phyloP scores from a whole-genome alignment of 2,113 vertebrate species.

The Electrona antarctica region DNA sequence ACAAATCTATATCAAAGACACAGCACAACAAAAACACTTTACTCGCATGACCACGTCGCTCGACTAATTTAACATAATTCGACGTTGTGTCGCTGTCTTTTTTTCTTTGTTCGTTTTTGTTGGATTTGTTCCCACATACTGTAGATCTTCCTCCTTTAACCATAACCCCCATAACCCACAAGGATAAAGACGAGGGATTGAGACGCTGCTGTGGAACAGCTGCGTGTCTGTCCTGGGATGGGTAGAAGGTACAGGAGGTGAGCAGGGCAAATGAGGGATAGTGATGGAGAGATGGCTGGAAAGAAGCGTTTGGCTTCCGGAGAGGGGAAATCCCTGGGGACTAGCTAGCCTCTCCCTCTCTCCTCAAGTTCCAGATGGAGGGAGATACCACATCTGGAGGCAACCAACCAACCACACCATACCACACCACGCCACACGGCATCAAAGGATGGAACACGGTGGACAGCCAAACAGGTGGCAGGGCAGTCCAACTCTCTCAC shows the following conservation, averaged over 20 bases:
- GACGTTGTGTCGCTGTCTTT: too few species aligned
- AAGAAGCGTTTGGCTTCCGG: not conserved
- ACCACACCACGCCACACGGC: conserved; percentile 50
- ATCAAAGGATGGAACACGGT: conserved; percentile 60
- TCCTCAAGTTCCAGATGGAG: conserved; percentile 32
- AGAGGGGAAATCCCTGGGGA: conserved; percentile 44
- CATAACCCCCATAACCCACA: conserved; percentile 10
- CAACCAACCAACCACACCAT: conserved; percentile 42
- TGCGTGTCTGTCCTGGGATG: not conserved
- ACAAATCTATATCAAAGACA: not conserved
- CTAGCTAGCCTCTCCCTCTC: conserved; percentile 58
- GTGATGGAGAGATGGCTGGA: not conserved
- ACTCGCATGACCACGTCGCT: too few species aligned
- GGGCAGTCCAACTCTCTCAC: not conserved
- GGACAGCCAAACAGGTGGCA: conserved; percentile 45
- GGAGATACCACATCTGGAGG: conserved; percentile 70
- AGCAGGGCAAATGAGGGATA: not conserved
- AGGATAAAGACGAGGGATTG: conserved; percentile 16
- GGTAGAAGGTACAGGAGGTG: not conserved
- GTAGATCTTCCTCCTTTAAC: not conserved
- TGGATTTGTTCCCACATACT: not conserved
- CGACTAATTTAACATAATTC: too few species aligned
- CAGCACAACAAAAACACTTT: conserved; percentile 8
- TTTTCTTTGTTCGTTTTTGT: too few species aligned
- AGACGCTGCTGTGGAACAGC: not conserved